Evolutionary conservation across 1,140 invertebrate species (phyloP), one percentile per base, ranked within the genome.

Genomic region (Anthonomus grandis): DNA sequence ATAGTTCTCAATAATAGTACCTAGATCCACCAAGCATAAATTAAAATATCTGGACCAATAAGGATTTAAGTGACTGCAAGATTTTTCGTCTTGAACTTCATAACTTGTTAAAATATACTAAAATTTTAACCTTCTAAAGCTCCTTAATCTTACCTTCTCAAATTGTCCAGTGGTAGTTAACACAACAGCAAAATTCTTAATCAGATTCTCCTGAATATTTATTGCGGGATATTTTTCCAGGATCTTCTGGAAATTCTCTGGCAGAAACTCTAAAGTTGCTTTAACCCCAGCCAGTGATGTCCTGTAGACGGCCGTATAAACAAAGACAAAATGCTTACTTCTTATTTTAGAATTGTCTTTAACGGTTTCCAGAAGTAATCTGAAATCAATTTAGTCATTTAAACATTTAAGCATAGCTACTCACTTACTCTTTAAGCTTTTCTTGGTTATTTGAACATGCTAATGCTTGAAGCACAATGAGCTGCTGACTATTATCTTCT

Each of bases 381-480:
- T 57, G 13, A 21, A 56, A 44, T 6, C 24, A 9, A 21, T 49
- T 17, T 23, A 13, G 12, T 12, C n/a, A 50, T 13, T 21, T 0
- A 18, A 2, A n/a, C n/a, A n/a, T n/a, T n/a, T n/a, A n/a, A n/a
- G n/a, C n/a, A 39, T 12, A 19, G 4, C 18, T 17, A 52, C 31
- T n/a, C n/a, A n/a, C n/a, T 47, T 47, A 57, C 51, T 31, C n/a
- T 49, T 36, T 38, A 4, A 56, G 36, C 13, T 49, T 27, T 34
- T 23, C 22, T 57, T 65, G 80, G 82, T 69, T 84, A 84, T 57
- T 79, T 80, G 57, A 84, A 84, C 2, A 58, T 31, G 47, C 56
- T 17, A 58, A 31, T 8, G 48, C 37, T 8, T 17, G 3, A 12
- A 58, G 15, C 10, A 58, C 34, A 10, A 19, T 37, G 21, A 17